Evolutionary conservation across 2,888 invertebrate genomes (phyloP), one percentile per base, ranked within the genome.

Genomic region (Hyalella azteca): DNA sequence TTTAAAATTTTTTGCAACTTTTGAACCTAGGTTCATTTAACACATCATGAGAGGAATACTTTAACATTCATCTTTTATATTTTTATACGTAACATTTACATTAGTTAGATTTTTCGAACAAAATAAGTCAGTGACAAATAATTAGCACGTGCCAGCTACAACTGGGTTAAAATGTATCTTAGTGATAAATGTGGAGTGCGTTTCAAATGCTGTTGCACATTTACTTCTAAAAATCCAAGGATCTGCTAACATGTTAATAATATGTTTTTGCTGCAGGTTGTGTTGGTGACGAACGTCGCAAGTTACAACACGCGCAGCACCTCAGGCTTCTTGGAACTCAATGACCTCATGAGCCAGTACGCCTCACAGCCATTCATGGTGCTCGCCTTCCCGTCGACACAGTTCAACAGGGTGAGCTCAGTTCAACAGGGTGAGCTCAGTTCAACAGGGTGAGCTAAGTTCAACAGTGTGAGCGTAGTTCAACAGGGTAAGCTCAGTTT

Each of bases 371-470:
- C 66, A 13, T 66, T 66, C 66, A 36, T 66, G 1, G 66, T 66
- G 66, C 36, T 66, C 66, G 13, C 66, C 36, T 66, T 66, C 66
- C 66, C 22, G 36, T n/a, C 32, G 36, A 66, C 66, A n/a, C n/a
- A 36, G 36, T 66, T 66, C 66, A 36, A 66, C 66, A 66, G 66
- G 66, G 66, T 66, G 36, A 66, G 66, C 36, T 15, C n/a, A 36
- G 36, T 66, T 66, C 66, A 36, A 66, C 66, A 66, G 66, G 66
- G 66, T 66, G 36, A 66, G 66, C 36, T 15, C n/a, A 36, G 36
- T 66, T 66, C 66, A 36, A 66, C 66, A 66, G 66, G 66, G 66
- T 66, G 36, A 66, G 36, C 60, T 36, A 29, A 36, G 36, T 60
- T 60, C 32, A 32, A 60, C 36, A 60, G 36, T 29, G 36, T 60